A percentile compares a stretch with the other conserved stretches of the same genome.
Conservation (phyloP, 2,113 vertebrate genomes). For the Python bivittatus region DNA sequence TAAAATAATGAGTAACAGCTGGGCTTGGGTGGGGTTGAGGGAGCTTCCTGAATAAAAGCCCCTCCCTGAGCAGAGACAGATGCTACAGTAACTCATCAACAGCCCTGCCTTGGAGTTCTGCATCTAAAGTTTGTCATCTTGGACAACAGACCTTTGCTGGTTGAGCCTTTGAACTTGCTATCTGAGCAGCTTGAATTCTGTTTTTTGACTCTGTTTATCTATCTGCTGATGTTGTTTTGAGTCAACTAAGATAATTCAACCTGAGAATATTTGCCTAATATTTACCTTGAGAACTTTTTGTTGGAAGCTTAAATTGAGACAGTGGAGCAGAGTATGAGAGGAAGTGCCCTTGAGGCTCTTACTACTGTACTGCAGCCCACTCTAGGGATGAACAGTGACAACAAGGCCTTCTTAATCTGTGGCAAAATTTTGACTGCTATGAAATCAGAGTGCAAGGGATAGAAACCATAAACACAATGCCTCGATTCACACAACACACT, state of each 20-base stretch:
- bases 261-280: not conserved
- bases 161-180: not conserved
- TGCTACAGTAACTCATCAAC: not conserved
- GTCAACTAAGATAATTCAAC: not conserved
- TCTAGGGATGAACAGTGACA: not conserved
- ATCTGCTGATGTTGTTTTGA: not conserved
- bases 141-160: not conserved
- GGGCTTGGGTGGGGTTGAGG: not conserved
- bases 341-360: not conserved
- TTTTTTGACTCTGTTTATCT: not conserved
- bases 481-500: not conserved
- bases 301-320: not conserved
- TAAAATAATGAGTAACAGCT: not conserved
- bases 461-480: conserved; percentile 34
- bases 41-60: not conserved
- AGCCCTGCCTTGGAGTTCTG: not conserved
- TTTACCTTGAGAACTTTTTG: not conserved
- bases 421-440: conserved; percentile 37
- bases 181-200: not conserved
- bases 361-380: not conserved
- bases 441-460: conserved; percentile 22
- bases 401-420: not conserved
- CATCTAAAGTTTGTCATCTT: not conserved
- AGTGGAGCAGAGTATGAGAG: not conserved
- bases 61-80: not conserved